Conservation (phyloP, 2,113 vertebrate species). For the Alaudala cheleensis region DNA sequence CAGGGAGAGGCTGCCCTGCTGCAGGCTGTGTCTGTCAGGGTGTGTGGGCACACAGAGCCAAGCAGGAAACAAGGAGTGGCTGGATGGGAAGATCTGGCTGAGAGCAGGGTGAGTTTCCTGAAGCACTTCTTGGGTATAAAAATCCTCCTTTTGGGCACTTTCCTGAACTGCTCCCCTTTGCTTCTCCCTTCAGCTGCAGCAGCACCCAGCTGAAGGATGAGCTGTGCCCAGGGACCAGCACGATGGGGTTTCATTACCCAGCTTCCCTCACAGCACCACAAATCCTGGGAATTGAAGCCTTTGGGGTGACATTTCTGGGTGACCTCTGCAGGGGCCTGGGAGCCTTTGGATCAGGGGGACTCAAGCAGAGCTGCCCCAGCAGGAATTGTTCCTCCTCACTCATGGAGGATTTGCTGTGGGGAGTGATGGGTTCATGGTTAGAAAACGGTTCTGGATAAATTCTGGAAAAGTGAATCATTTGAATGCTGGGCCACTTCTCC, state of each 20-base stretch:
- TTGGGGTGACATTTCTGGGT: not conserved
- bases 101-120: too few relatives aligned
- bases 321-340: not conserved
- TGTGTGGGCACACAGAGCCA: not conserved
- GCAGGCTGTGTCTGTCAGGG: not conserved
- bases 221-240: not conserved
- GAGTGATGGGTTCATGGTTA: not conserved
- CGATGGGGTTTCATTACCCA: not conserved
- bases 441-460: not conserved
- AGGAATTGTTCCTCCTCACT: not conserved
- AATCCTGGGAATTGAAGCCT: not conserved
- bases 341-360: not conserved
- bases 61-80: accelerated
- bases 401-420: not conserved
- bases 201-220: not conserved
- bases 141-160: not conserved
- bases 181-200: not conserved
- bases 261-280: accelerated
- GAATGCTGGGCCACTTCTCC: not conserved
- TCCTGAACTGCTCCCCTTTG: not conserved
- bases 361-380: not conserved
- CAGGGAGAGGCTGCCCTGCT: not conserved
- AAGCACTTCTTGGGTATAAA: not conserved
- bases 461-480: not conserved
- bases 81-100: accelerated